Conservation (phyloP, 2,797 vertebrate species). For the Mormyrus hasselquistii region DNA sequence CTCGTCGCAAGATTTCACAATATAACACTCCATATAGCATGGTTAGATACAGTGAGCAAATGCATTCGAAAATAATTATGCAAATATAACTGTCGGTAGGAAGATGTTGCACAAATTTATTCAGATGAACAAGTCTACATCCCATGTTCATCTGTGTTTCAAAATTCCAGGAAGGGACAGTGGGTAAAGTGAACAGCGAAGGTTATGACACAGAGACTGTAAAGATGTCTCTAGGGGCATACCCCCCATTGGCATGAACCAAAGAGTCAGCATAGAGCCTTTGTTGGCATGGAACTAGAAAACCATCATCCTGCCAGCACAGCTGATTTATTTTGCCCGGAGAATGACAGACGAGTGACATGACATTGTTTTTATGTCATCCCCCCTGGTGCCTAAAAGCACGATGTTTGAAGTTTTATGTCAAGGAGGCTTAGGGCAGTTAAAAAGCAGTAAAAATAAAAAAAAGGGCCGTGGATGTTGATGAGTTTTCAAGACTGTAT, state of each 20-base stretch:
- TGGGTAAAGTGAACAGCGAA: not conserved
- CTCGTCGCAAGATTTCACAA: not conserved
- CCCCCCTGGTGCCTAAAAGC: not conserved
- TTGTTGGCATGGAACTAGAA: not conserved
- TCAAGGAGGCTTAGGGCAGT: conserved; percentile 48
- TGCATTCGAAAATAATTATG: not conserved
- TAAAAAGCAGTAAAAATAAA: conserved; percentile 50
- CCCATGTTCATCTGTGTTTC: not conserved
- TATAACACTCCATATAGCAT: not conserved
- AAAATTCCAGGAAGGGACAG: not conserved
- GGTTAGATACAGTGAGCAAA: not conserved
- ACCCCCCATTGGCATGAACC: not conserved
- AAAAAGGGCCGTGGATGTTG: conserved; percentile 54
- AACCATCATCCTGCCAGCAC: not conserved
- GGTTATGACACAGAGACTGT: not conserved
- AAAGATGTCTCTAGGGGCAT: not conserved
- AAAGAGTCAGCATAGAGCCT: not conserved
- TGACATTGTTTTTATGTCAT: not conserved
- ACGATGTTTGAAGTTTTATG: conserved; percentile 57
- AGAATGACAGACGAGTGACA: conserved; percentile 15
- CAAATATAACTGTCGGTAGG: not conserved
- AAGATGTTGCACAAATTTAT: not conserved
- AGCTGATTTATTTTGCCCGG: not conserved
- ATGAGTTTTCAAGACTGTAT: conserved; percentile 52
- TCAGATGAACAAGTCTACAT: not conserved